phyloP scores from a whole-genome alignment of 2,797 vertebrate genomes.

The Phylloscopus collybita region DNA sequence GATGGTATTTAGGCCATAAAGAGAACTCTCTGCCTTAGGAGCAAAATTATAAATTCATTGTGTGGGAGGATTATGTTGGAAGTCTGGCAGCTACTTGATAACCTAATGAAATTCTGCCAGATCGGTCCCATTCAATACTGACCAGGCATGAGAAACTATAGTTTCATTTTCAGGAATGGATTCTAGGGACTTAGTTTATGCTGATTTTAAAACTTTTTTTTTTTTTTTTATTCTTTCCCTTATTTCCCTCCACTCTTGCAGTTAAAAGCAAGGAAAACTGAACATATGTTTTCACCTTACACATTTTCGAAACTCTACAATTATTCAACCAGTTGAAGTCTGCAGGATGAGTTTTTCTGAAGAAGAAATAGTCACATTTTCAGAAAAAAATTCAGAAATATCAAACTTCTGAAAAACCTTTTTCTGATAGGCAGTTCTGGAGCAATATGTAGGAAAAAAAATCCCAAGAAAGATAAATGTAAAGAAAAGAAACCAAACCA shows the following conservation, averaged over 20 bases:
- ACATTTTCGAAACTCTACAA: neutral
- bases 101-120: neutral
- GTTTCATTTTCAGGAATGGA: neutral
- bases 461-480: neutral
- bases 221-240: neutral
- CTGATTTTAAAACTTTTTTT: neutral
- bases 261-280: neutral
- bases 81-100: neutral
- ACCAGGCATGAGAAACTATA: neutral
- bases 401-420: neutral
- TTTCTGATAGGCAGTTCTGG: neutral
- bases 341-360: neutral
- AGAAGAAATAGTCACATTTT: neutral
- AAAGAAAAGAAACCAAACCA: neutral
- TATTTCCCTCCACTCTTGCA: neutral
- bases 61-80: neutral
- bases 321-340: neutral
- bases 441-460: neutral
- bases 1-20: neutral
- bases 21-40: neutral
- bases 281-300: neutral
- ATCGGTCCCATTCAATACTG: neutral
- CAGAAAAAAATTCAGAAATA: neutral
- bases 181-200: neutral
- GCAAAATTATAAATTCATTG: conserved; percentile 1